These are phyloP conservation scores for Drosophila incognita DNA, from an alignment of 2,888 invertebrate species.

Conservation along the genomic window DNA sequence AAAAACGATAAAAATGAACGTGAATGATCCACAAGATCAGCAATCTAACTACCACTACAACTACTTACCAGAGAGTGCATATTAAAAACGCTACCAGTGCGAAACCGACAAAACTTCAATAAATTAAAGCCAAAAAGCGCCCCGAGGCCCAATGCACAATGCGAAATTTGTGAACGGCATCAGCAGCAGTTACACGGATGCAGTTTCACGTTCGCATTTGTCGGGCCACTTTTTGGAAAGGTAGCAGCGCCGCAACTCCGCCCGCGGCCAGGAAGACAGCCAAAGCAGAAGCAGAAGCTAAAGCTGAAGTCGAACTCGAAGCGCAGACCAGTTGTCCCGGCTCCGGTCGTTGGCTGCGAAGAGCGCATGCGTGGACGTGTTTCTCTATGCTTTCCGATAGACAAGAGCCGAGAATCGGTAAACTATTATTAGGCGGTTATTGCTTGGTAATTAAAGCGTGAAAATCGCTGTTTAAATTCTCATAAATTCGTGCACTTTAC, in stretches of 20 bases:
- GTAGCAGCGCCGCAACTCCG: conserved; percentile 46
- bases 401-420: conserved; percentile 20
- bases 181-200: conserved; percentile 75
- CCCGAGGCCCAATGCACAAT: conserved; percentile 59
- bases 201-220: conserved; percentile 74
- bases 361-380: conserved; percentile 36
- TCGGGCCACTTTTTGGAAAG: conserved; percentile 64
- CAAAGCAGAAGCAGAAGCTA: conserved; percentile 12
- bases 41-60: conserved; percentile 28
- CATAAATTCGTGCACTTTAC: conserved; percentile 82
- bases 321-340: conserved; percentile 10
- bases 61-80: conserved; percentile 49
- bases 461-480: conserved; percentile 83
- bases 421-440: conserved; percentile 60
- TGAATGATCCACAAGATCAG: conserved; percentile 36
- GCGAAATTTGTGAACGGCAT: conserved; percentile 57
- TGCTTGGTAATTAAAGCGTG: conserved; percentile 82
- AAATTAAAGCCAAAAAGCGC: conserved; percentile 77
- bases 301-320: neutral
- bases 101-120: conserved; percentile 81
- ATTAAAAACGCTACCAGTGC: conserved; percentile 54
- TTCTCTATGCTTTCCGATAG: conserved; percentile 26
- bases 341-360: conserved; percentile 6
- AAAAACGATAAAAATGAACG: neutral
- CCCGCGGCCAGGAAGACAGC: conserved; percentile 61